Percentiles rank a stretch among this genome's conserved stretches.
phyloP scores from a whole-genome alignment of 2,797 vertebrate genomes.

The Molothrus ater region DNA sequence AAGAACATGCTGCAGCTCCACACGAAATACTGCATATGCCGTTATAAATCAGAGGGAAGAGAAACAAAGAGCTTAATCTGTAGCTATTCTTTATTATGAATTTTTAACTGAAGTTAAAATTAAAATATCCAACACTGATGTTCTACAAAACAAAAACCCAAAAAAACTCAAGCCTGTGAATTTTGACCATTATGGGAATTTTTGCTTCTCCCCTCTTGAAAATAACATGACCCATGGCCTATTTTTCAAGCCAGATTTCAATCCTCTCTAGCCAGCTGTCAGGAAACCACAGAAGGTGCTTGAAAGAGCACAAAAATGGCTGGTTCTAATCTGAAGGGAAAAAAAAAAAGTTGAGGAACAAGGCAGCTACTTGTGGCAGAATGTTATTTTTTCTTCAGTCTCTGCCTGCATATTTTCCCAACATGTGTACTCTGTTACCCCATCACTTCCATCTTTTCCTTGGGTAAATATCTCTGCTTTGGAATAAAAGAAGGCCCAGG shows the following conservation, averaged over 20 bases:
- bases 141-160: neutral
- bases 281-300: conserved; percentile 81
- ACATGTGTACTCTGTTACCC: conserved; percentile 78
- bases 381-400: conserved; percentile 80
- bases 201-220: conserved; percentile 50
- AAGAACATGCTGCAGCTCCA: conserved; percentile 30
- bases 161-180: conserved; percentile 5
- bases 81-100: conserved; percentile 41
- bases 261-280: conserved; percentile 77
- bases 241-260: conserved; percentile 77
- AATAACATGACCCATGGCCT: conserved; percentile 74
- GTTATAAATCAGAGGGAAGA: conserved; percentile 14
- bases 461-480: conserved; percentile 77
- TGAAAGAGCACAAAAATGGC: conserved; percentile 78
- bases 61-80: conserved; percentile 17
- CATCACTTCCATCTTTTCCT: conserved; percentile 79
- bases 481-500: conserved; percentile 65
- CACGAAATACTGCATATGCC: conserved; percentile 45
- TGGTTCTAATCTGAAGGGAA: conserved; percentile 76
- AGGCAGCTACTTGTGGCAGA: conserved; percentile 82
- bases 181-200: conserved; percentile 67
- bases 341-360: conserved; percentile 76
- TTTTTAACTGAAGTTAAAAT: conserved; percentile 60
- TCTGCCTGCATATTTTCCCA: conserved; percentile 79
- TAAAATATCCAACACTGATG: neutral